These are phyloP conservation scores for Nomada lathburiana DNA, from an alignment of 2,888 invertebrate species.

Conservation along the genomic window DNA sequence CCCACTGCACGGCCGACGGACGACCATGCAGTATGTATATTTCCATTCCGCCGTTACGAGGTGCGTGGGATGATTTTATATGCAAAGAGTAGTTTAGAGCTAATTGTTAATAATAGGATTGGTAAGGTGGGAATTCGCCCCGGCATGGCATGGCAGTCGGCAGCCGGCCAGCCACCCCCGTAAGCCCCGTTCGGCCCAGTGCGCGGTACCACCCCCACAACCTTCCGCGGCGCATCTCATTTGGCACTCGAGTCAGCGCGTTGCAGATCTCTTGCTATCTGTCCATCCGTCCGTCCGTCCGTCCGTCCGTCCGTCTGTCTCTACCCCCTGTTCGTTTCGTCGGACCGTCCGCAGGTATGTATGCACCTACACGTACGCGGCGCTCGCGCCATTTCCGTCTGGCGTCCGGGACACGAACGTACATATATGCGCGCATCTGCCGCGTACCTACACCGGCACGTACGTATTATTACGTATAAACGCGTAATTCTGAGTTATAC, in stretches of 20 bases:
- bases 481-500: slow-evolving; percentile 84
- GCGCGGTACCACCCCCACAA: slow-evolving; percentile 56
- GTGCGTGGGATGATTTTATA: slow-evolving; percentile 82
- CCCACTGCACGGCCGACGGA: slow-evolving; percentile 75
- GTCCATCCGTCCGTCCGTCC: slow-evolving; percentile 64
- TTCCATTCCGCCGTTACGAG: slow-evolving; percentile 84
- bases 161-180: slow-evolving; percentile 57
- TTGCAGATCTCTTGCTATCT: slow-evolving; percentile 76
- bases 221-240: slow-evolving; percentile 76
- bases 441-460: slow-evolving; percentile 70
- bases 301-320: slow-evolving; percentile 64
- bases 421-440: slow-evolving; percentile 55
- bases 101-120: slow-evolving; percentile 85
- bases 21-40: slow-evolving; percentile 84
- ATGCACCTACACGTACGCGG: slow-evolving; percentile 39
- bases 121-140: slow-evolving; percentile 84
- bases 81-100: slow-evolving; percentile 84
- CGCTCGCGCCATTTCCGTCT: slow-evolving; percentile 58
- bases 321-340: slow-evolving; percentile 58
- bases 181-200: slow-evolving; percentile 68
- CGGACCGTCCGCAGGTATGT: slow-evolving; percentile 67
- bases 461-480: slow-evolving; percentile 82
- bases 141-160: slow-evolving; percentile 63
- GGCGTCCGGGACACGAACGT: slow-evolving; percentile 45
- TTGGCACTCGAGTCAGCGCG: slow-evolving; percentile 79